phyloP scores from a whole-genome alignment of 2,888 invertebrate species.

The Sisyra terminalis region DNA sequence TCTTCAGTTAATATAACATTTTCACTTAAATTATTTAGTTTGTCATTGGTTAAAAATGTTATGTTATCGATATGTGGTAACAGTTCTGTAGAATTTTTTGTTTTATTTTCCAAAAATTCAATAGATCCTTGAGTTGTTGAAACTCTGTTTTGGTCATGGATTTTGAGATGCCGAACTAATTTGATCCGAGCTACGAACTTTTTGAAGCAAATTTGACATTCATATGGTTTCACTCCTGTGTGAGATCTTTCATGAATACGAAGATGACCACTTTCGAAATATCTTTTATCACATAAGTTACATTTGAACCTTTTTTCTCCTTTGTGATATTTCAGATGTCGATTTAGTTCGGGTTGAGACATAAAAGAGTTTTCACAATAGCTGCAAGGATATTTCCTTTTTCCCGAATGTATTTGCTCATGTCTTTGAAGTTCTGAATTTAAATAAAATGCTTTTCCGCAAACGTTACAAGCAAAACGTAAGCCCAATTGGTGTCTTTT shows the following conservation, averaged over 20 bases:
- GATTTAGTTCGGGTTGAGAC: conserved; percentile 20
- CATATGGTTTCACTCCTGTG: conserved; percentile 21
- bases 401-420: conserved; percentile 19
- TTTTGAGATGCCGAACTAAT: conserved; percentile 20
- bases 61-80: not conserved
- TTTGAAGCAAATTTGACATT: conserved; percentile 20
- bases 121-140: conserved; percentile 4
- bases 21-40: not conserved
- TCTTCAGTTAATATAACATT: not conserved
- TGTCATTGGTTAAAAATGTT: conserved; percentile 4
- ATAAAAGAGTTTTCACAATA: conserved; percentile 20
- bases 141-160: conserved; percentile 15
- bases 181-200: conserved; percentile 22
- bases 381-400: conserved; percentile 19
- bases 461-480: conserved; percentile 17
- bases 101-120: conserved; percentile 1
- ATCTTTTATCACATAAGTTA: conserved; percentile 18
- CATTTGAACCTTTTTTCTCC: conserved; percentile 21
- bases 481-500: conserved; percentile 20
- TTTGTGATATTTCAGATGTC: conserved; percentile 21
- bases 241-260: conserved; percentile 22
- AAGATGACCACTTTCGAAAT: conserved; percentile 22
- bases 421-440: conserved; percentile 21
- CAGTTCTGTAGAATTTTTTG: not conserved
- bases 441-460: conserved; percentile 20